A percentile compares a stretch with the other conserved stretches of the same genome.
Evolutionary conservation across 2,888 invertebrate genomes (phyloP).

Genomic region (Limnephilus auricula): DNA sequence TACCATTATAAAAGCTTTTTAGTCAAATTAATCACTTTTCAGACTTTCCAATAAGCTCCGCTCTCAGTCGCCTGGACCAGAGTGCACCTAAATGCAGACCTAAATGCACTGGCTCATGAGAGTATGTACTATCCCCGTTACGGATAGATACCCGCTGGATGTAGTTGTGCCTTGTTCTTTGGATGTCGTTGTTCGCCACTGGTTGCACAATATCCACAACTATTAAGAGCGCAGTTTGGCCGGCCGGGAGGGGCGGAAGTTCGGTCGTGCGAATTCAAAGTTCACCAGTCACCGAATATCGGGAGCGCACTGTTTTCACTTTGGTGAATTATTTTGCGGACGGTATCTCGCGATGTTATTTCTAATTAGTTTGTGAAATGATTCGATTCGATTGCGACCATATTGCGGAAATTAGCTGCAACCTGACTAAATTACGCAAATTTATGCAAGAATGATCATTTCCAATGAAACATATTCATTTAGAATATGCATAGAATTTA

Average conservation of each 20-base stretch:
- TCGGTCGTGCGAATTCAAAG: not conserved
- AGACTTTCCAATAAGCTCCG: not conserved
- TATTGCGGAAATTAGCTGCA: not conserved
- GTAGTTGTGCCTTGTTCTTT: not conserved
- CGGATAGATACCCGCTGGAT: not conserved
- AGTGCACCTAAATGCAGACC: too few species aligned
- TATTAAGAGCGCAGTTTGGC: not conserved
- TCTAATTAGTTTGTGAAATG: not conserved
- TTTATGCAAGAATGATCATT: not conserved
- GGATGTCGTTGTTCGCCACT: not conserved
- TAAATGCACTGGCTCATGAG: not conserved
- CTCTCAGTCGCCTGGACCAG: not conserved
- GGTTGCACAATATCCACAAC: not conserved
- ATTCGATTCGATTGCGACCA: not conserved
- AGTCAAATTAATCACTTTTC: not conserved
- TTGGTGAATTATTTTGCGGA: not conserved
- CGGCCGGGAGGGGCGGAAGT: not conserved
- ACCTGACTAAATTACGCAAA: not conserved
- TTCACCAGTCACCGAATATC: not conserved
- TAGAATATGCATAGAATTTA: too few species aligned
- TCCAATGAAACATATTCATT: too few species aligned
- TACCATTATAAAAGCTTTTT: not conserved
- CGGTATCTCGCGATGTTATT: not conserved
- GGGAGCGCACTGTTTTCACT: not conserved
- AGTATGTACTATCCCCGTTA: not conserved